Evolutionary conservation across 2,888 invertebrate species (phyloP).

Genomic region (Temnothorax rugatulus): DNA sequence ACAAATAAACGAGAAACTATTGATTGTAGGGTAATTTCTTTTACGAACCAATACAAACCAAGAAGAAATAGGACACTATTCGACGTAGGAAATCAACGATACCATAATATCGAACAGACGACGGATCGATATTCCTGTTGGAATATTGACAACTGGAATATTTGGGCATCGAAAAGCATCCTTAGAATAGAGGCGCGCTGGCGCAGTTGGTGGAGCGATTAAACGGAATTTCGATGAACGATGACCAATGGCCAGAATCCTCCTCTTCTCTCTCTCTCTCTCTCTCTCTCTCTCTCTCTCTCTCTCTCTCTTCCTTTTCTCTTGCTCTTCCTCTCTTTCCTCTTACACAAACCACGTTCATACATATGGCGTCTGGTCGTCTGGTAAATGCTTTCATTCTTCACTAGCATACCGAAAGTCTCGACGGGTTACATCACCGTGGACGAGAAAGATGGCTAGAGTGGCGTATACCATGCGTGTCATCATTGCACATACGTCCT

Average conservation of each 20-base stretch:
- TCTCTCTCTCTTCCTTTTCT: conserved; percentile 12
- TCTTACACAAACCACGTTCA: conserved; percentile 18
- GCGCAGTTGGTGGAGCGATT: conserved; percentile 61
- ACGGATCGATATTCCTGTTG: conserved; percentile 48
- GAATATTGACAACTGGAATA: conserved; percentile 47
- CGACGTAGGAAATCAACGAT: conserved; percentile 22
- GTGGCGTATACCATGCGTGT: neutral
- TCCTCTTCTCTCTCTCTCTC: neutral
- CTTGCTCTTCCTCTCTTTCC: conserved; percentile 27
- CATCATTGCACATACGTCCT: neutral
- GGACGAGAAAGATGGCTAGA: conserved; percentile 37
- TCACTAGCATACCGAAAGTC: conserved; percentile 67
- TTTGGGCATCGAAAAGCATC: conserved; percentile 43
- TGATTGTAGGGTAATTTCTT: neutral
- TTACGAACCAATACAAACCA: neutral
- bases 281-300: conserved; percentile 20
- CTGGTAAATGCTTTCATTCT: conserved; percentile 59
- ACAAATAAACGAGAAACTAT: neutral
- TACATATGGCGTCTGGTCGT: conserved; percentile 50
- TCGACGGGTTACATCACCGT: conserved; percentile 52
- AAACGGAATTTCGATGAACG: conserved; percentile 71
- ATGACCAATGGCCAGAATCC: conserved; percentile 62
- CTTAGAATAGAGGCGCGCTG: conserved; percentile 34
- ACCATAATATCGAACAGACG: conserved; percentile 33
- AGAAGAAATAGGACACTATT: conserved; percentile 14